Conservation (phyloP, 2,797 vertebrate species). For the Myotis pilosus region DNA sequence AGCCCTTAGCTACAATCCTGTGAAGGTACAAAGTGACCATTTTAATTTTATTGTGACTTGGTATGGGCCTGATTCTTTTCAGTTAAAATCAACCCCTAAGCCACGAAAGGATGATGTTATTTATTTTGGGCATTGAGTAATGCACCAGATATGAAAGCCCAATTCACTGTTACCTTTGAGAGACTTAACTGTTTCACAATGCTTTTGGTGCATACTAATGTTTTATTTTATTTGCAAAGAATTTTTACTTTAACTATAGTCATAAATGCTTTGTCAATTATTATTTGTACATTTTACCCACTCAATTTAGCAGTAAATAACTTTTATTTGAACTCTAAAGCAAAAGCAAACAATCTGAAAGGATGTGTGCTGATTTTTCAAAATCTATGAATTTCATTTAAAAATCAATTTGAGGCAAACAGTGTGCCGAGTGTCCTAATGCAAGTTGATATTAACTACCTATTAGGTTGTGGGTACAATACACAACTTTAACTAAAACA, state of each 20-base stretch:
- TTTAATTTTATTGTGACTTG: slow-evolving; percentile 24
- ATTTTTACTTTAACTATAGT: slow-evolving; percentile 12
- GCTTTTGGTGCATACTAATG: background rate
- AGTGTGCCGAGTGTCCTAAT: background rate
- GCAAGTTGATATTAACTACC: background rate
- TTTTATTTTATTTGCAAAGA: slow-evolving; percentile 33
- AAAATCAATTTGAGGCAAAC: slow-evolving; percentile 30
- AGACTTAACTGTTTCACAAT: background rate
- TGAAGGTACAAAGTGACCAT: background rate
- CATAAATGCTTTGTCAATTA: background rate
- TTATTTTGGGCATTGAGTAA: background rate
- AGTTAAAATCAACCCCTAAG: background rate
- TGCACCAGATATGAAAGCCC: background rate
- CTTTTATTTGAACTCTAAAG: slow-evolving; percentile 2
- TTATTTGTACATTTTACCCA: background rate
- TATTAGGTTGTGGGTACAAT: background rate
- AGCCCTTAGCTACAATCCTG: background rate
- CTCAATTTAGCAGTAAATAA: background rate
- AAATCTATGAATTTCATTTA: slow-evolving; percentile 9
- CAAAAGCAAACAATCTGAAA: slow-evolving; percentile 22
- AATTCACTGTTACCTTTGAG: background rate
- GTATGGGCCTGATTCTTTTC: background rate
- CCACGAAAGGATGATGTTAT: background rate
- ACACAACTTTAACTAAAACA: background rate
- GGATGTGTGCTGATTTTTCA: background rate